These are phyloP conservation scores for Cyclargus thomasi DNA, from an alignment of 1,140 invertebrate species.

Conservation along the genomic window DNA sequence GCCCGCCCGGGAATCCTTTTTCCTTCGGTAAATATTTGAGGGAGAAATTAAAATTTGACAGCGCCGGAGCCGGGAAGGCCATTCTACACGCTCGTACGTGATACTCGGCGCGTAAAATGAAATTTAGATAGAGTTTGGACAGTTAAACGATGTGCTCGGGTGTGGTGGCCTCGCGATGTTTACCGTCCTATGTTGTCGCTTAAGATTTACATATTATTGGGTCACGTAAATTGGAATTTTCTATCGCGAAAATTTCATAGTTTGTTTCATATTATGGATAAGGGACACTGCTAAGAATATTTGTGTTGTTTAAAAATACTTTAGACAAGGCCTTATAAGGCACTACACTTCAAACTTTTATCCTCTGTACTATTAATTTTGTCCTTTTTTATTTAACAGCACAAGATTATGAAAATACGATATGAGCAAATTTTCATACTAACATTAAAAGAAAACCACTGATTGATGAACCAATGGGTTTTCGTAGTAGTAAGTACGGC, in stretches of 20 bases:
- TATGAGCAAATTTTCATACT: too few relatives aligned
- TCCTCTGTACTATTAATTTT: too few relatives aligned
- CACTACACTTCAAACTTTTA: too few relatives aligned
- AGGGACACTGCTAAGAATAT: too few relatives aligned
- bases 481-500: too few relatives aligned
- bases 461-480: too few relatives aligned
- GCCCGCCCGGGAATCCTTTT: constrained; percentile 72
- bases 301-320: too few relatives aligned
- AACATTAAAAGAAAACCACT: too few relatives aligned
- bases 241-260: not conserved
- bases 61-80: constrained; percentile 58
- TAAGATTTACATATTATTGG: constrained; percentile 3
- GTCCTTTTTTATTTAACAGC: too few relatives aligned
- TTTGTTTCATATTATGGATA: not conserved
- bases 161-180: constrained; percentile 21
- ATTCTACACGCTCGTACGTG: constrained; percentile 66
- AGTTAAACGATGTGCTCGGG: constrained; percentile 35
- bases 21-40: constrained; percentile 74
- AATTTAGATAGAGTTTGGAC: constrained; percentile 71
- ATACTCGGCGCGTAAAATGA: constrained; percentile 71
- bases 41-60: constrained; percentile 75
- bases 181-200: not conserved
- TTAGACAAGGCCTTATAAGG: too few relatives aligned
- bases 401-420: too few relatives aligned
- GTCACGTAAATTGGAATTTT: not conserved